phyloP scores from a whole-genome alignment of 2,797 vertebrate genomes.

The Poeciliopsis turneri region DNA sequence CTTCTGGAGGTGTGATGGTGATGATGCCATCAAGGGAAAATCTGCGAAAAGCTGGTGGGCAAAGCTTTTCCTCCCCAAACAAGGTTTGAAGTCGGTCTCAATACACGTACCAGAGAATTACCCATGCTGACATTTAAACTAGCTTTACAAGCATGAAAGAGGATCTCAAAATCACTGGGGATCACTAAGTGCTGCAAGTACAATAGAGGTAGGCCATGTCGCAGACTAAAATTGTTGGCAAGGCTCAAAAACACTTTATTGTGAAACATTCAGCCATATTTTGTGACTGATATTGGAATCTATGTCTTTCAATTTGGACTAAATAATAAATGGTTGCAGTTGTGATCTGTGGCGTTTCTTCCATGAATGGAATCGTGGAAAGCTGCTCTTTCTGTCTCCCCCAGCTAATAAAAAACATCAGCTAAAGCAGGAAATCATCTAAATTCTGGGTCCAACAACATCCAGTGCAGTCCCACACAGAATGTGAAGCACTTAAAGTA shows the following conservation, averaged over 20 bases:
- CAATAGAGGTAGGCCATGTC: conserved; percentile 35
- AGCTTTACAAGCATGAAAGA: conserved; percentile 60
- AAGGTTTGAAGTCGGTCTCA: conserved; percentile 15
- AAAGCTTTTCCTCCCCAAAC: conserved; percentile 30
- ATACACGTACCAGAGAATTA: conserved; percentile 43
- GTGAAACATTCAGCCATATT: neutral
- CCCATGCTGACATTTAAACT: conserved; percentile 48
- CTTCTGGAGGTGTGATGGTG: conserved; percentile 51
- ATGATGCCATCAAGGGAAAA: conserved; percentile 52
- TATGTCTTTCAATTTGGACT: neutral
- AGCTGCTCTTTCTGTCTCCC: neutral
- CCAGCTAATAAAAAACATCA: neutral
- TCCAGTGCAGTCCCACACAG: neutral
- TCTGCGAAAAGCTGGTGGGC: conserved; percentile 60
- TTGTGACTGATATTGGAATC: conserved; percentile 7
- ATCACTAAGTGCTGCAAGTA: conserved; percentile 51
- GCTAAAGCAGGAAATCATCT: neutral
- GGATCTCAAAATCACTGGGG: conserved; percentile 50
- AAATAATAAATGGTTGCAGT: neutral
- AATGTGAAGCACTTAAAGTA: neutral
- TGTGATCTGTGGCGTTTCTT: neutral
- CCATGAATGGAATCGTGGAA: neutral
- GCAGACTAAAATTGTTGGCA: conserved; percentile 27
- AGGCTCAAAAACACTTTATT: conserved; percentile 40
- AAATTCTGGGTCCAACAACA: neutral